phyloP scores from a whole-genome alignment of 2,888 invertebrate genomes.

The Asteroscopus sphinx region DNA sequence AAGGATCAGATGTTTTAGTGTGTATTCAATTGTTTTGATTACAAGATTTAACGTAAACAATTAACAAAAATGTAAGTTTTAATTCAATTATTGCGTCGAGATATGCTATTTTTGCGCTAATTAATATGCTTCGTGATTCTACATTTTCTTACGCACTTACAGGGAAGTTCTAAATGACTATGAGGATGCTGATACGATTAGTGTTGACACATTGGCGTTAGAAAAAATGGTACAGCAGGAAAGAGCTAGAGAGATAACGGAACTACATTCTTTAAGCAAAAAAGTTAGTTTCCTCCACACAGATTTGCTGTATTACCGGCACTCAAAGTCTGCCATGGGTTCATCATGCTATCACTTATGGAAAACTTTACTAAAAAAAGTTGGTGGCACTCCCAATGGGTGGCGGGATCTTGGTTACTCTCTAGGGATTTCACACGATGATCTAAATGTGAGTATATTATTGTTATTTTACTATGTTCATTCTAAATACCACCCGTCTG shows the following conservation, averaged over 20 bases:
- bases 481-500: too few relatives aligned
- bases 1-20: background rate
- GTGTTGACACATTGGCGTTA: conserved; percentile 79
- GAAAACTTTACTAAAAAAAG: conserved; percentile 77
- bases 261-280: conserved; percentile 75
- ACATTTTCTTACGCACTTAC: conserved; percentile 40
- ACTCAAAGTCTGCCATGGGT: conserved; percentile 78
- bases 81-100: conserved; percentile 7
- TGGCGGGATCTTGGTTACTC: conserved; percentile 82
- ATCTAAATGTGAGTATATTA: conserved; percentile 80
- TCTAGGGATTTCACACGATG: conserved; percentile 76
- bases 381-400: conserved; percentile 80
- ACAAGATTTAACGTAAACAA: conserved; percentile 2
- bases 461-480: background rate
- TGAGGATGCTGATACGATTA: conserved; percentile 77
- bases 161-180: conserved; percentile 75
- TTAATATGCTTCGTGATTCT: conserved; percentile 4
- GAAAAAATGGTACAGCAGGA: conserved; percentile 77
- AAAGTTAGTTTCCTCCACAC: conserved; percentile 81
- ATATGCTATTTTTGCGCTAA: background rate
- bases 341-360: conserved; percentile 80
- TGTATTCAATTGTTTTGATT: conserved; percentile 14
- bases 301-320: conserved; percentile 80
- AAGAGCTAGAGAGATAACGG: conserved; percentile 75
- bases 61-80: conserved; percentile 30